Conservation (phyloP, 1,140 invertebrate genomes). For the Centruroides vittatus region DNA sequence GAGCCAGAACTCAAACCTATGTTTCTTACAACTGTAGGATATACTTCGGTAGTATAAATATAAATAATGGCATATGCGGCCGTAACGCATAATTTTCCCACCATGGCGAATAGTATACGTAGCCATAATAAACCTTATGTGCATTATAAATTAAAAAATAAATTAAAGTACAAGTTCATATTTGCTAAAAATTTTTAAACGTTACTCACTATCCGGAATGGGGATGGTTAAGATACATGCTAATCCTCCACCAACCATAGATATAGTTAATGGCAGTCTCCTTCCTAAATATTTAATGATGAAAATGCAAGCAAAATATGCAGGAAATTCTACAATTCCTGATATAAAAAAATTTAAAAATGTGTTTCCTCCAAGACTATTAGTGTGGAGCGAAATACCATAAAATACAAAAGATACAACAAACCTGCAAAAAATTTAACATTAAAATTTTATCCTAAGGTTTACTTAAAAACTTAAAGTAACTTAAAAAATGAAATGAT, state of each 20-base stretch:
- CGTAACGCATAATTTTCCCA: constrained; percentile 67
- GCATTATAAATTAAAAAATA: neutral
- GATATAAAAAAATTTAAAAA: constrained; percentile 59
- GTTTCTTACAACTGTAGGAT: constrained; percentile 69
- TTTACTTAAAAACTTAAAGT: neutral
- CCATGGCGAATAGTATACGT: constrained; percentile 35
- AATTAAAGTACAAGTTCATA: neutral
- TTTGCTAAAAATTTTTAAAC: neutral
- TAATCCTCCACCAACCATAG: neutral
- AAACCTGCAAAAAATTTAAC: constrained; percentile 40
- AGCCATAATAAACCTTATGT: neutral
- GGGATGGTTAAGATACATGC: neutral
- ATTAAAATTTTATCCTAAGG: neutral
- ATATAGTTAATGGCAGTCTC: neutral
- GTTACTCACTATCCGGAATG: constrained; percentile 5
- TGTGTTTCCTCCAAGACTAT: constrained; percentile 53
- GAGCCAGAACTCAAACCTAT: constrained; percentile 64
- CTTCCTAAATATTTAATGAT: constrained; percentile 1
- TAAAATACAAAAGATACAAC: constrained; percentile 64
- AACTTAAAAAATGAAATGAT: no score
- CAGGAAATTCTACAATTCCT: constrained; percentile 57
- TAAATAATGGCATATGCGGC: constrained; percentile 75
- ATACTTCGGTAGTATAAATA: constrained; percentile 77
- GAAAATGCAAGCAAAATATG: constrained; percentile 32
- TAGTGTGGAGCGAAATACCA: constrained; percentile 61